Conservation (phyloP, 1,140 invertebrate species). For the Anagrus nilaparvatae region DNA sequence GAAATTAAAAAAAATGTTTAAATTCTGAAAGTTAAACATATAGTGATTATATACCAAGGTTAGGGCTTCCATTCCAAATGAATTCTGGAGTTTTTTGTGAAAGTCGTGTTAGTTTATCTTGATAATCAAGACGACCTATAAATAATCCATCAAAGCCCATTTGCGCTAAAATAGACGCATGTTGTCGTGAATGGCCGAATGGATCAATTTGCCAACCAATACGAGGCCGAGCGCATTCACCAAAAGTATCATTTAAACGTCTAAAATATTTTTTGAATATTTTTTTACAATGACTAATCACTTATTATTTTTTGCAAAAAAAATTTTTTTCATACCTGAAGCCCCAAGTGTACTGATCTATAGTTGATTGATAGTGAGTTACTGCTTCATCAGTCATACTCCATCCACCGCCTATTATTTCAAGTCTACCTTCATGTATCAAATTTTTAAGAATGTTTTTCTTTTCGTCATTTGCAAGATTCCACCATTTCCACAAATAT, state of each 20-base stretch:
- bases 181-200: slow-evolving; percentile 82
- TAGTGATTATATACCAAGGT: slow-evolving; percentile 40
- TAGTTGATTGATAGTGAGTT: slow-evolving; percentile 82
- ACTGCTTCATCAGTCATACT: slow-evolving; percentile 91
- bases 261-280: too few relatives aligned
- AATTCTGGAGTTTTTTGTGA: slow-evolving; percentile 64
- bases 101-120: slow-evolving; percentile 63
- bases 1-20: slow-evolving; percentile 14
- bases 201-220: slow-evolving; percentile 92
- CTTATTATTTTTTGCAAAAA: background rate
- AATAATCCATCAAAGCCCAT: slow-evolving; percentile 82
- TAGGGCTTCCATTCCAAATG: slow-evolving; percentile 70
- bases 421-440: slow-evolving; percentile 65
- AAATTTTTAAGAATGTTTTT: slow-evolving; percentile 47
- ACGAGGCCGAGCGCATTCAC: slow-evolving; percentile 66
- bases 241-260: slow-evolving; percentile 73
- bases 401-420: slow-evolving; percentile 82
- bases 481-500: slow-evolving; percentile 91
- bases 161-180: slow-evolving; percentile 73
- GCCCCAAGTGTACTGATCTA: slow-evolving; percentile 85
- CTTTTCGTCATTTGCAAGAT: slow-evolving; percentile 54
- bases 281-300: background rate
- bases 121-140: slow-evolving; percentile 78
- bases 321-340: slow-evolving; percentile 28
- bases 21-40: background rate